Conservation (phyloP, 2,797 vertebrate species). For the Champsocephalus esox region DNA sequence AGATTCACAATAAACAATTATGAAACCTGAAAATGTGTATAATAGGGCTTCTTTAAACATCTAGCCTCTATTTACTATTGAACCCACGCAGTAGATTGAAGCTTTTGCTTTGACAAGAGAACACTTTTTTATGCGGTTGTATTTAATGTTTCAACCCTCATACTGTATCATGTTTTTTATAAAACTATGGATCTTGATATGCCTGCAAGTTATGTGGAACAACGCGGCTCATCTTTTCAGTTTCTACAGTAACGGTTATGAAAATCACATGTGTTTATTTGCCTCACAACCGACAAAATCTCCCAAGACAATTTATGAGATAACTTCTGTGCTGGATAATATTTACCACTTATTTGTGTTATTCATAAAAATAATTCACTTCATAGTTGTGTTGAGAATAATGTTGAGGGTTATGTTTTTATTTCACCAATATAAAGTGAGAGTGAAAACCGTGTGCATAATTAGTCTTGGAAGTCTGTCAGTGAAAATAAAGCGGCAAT, state of each 20-base stretch:
- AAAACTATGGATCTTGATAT: slow-evolving; percentile 19
- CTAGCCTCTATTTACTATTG: neutral
- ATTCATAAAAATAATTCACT: slow-evolving; percentile 28
- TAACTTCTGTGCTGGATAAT: slow-evolving; percentile 20
- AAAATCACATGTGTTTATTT: slow-evolving; percentile 36
- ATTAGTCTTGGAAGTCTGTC: slow-evolving; percentile 15
- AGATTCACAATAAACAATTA: too few relatives aligned
- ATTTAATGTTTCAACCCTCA: slow-evolving; percentile 4
- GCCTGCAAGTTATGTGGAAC: slow-evolving; percentile 16
- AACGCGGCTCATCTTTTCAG: slow-evolving; percentile 1
- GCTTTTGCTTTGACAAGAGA: slow-evolving; percentile 1
- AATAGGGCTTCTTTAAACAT: neutral
- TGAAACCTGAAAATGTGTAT: too few relatives aligned
- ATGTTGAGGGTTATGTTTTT: neutral
- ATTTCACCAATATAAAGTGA: neutral
- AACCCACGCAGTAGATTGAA: neutral
- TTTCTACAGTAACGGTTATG: slow-evolving; percentile 1
- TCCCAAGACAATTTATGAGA: slow-evolving; percentile 26
- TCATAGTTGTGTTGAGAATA: slow-evolving; percentile 8
- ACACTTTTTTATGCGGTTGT: neutral
- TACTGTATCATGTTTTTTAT: slow-evolving; percentile 7
- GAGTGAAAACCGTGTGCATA: neutral
- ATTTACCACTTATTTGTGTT: slow-evolving; percentile 11
- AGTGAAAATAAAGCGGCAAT: slow-evolving; percentile 6
- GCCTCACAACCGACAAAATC: slow-evolving; percentile 24